Evolutionary conservation across 2,888 invertebrate genomes (phyloP).

Genomic region (Bruchidius siliquastri): DNA sequence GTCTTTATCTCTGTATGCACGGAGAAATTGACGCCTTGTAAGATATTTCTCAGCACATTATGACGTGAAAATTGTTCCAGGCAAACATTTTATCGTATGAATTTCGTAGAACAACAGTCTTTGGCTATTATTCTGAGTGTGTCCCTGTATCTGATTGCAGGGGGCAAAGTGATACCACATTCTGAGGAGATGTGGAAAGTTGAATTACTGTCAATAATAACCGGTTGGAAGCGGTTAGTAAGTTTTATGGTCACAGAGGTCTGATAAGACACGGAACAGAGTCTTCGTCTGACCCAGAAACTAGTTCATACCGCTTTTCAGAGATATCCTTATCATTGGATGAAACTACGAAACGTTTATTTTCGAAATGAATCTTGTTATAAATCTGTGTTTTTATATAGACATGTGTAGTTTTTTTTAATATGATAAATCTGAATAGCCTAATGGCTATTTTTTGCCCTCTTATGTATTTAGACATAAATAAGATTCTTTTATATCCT

Average conservation of each 20-base stretch:
- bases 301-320: conserved; percentile 35
- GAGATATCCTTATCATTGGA: conserved; percentile 20
- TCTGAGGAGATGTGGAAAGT: conserved; percentile 34
- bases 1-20: too few species aligned
- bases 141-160: conserved; percentile 16
- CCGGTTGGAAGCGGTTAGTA: conserved; percentile 56
- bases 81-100: too few species aligned
- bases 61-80: too few species aligned
- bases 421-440: too few species aligned
- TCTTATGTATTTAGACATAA: too few species aligned
- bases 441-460: too few species aligned
- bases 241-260: conserved; percentile 59
- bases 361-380: not conserved
- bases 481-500: too few species aligned
- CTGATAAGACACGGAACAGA: conserved; percentile 38
- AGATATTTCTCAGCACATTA: too few species aligned
- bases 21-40: too few species aligned
- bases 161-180: conserved; percentile 38
- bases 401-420: too few species aligned
- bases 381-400: too few species aligned
- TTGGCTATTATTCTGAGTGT: not conserved
- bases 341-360: not conserved
- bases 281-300: conserved; percentile 38
- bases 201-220: conserved; percentile 42
- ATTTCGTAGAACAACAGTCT: too few species aligned